Percentiles rank a stretch among this genome's conserved stretches.
Evolutionary conservation across 30 jellyfish, hydroid and myxozoan genomes (phyloP).

Genomic region (Aurelia coerulea): DNA sequence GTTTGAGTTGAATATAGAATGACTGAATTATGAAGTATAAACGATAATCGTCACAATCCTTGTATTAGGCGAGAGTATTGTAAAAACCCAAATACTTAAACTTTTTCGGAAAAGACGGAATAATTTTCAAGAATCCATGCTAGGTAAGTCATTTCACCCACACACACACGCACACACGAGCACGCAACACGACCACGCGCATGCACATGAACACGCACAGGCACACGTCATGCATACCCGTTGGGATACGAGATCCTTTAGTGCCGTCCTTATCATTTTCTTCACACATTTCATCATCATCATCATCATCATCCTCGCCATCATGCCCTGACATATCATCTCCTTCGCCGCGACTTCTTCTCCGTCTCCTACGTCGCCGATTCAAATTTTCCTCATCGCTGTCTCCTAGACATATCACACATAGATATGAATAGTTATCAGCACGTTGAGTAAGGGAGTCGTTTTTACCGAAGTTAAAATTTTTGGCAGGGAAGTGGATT

Average conservation of each 20-base stretch:
- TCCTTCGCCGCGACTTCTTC: slow-evolving; percentile 38
- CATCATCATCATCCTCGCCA: slow-evolving; percentile 25
- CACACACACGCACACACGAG: too few relatives aligned
- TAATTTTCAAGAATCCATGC: too few relatives aligned
- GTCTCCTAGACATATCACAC: background rate
- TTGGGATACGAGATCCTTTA: slow-evolving; percentile 23
- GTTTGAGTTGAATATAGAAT: too few relatives aligned
- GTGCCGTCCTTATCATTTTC: slow-evolving; percentile 3
- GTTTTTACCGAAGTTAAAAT: background rate
- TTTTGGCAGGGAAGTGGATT: too few relatives aligned
- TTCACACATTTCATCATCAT: slow-evolving; percentile 15
- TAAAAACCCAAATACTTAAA: too few relatives aligned
- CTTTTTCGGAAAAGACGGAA: too few relatives aligned
- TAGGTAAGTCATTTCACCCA: background rate
- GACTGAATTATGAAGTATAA: too few relatives aligned
- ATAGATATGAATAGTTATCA: background rate
- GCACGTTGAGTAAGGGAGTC: too few relatives aligned
- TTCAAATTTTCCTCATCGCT: background rate
- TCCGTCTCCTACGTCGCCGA: slow-evolving; percentile 34
- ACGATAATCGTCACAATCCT: too few relatives aligned
- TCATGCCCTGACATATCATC: slow-evolving; percentile 61
- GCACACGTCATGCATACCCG: slow-evolving; percentile 27
- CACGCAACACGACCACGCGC: background rate
- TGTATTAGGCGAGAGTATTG: too few relatives aligned
- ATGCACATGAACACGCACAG: background rate